Evolutionary conservation across 2,113 vertebrate genomes (phyloP).

Genomic region (Phasianus colchicus): DNA sequence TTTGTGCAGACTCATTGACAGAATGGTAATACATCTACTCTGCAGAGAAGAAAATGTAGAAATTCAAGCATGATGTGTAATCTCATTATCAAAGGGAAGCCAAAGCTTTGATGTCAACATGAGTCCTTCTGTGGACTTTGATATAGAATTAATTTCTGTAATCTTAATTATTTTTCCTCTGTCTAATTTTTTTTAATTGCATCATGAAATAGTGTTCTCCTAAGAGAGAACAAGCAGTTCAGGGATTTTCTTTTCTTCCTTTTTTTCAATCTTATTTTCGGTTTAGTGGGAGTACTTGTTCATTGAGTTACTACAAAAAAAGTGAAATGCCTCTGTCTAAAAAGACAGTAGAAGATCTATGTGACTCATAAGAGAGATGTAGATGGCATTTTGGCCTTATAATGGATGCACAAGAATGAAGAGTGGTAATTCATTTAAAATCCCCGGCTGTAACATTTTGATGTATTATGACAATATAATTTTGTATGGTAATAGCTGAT

Average conservation of each 20-base stretch:
- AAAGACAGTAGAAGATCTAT: neutral
- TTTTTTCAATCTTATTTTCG: neutral
- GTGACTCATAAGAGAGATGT: neutral
- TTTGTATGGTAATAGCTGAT: constrained; percentile 9
- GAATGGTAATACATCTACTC: neutral
- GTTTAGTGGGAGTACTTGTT: neutral
- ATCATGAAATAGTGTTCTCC: neutral
- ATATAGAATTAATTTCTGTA: constrained; percentile 47
- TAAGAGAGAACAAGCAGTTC: neutral
- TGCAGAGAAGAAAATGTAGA: neutral
- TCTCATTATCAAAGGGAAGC: constrained; percentile 46
- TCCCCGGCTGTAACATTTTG: neutral
- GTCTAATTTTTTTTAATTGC: neutral
- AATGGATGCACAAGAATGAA: neutral
- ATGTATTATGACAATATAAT: neutral
- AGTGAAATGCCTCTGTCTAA: neutral
- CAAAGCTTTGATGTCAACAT: constrained; percentile 51
- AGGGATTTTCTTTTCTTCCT: neutral
- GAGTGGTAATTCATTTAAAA: neutral
- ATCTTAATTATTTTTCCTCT: constrained; percentile 51
- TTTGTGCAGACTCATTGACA: neutral
- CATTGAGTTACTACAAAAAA: neutral
- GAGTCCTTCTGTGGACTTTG: constrained; percentile 10
- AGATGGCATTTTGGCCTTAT: neutral
- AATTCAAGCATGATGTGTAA: constrained; percentile 32